These are phyloP conservation scores for Pangasius mekongensis DNA, from an alignment of 2,797 vertebrate genomes.

Conservation along the genomic window DNA sequence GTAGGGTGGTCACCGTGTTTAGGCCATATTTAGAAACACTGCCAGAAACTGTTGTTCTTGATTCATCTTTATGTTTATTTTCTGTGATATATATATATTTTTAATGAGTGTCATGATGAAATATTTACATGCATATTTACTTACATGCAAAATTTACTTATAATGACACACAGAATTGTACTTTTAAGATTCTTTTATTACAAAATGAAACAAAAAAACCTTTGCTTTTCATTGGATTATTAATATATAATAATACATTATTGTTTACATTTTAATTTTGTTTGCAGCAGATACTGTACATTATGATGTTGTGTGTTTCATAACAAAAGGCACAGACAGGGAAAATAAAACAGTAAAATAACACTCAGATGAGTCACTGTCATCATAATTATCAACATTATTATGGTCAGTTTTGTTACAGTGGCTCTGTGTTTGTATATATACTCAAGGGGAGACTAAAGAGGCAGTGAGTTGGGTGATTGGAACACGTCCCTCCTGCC, in stretches of 20 bases:
- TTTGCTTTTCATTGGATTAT: background rate
- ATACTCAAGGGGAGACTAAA: slow-evolving; percentile 67
- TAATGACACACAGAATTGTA: slow-evolving; percentile 56
- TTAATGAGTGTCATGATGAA: background rate
- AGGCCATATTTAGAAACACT: background rate
- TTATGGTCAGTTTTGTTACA: slow-evolving; percentile 36
- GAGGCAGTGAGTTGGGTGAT: slow-evolving; percentile 64
- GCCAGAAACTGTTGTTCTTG: slow-evolving; percentile 10
- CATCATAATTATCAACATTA: slow-evolving; percentile 36
- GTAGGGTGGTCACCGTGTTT: background rate
- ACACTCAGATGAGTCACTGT: slow-evolving; percentile 17
- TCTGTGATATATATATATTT: background rate
- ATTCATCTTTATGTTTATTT: slow-evolving; percentile 28
- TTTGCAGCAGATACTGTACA: slow-evolving; percentile 13
- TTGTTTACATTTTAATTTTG: background rate
- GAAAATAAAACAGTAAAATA: slow-evolving; percentile 56
- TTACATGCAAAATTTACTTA: background rate
- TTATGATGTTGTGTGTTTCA: slow-evolving; percentile 28
- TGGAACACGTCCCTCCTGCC: slow-evolving; percentile 82
- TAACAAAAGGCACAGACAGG: slow-evolving; percentile 73
- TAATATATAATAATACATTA: slow-evolving; percentile 43
- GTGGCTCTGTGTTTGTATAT: slow-evolving; percentile 22
- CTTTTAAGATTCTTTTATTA: slow-evolving; percentile 70
- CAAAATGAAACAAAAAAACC: slow-evolving; percentile 61
- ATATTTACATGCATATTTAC: background rate